Evolutionary conservation across 1,140 invertebrate genomes (phyloP), one percentile per base, ranked within the genome.

Genomic region (Lepidurus arcticus): DNA sequence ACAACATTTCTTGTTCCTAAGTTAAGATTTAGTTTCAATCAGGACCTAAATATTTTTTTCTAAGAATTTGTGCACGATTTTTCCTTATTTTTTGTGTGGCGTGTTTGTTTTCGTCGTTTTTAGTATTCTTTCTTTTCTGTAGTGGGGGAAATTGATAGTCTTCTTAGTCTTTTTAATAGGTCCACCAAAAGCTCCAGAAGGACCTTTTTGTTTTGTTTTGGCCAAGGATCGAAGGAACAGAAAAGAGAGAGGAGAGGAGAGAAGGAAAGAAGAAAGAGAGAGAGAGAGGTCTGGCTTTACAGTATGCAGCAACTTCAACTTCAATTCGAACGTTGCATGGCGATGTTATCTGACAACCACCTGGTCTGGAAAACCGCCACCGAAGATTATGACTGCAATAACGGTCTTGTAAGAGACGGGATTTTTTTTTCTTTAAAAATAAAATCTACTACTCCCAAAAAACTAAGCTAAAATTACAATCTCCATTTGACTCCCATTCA

Each of bases 291-390:
- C 10, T 65, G 53, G 53, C 53, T 65, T 65, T 65, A 21, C 53
- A 65, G 53, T 65, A 65, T 21, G 53, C 53, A 65, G 53, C 53
- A 65, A 65, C 53, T 65, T 65, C 47, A 65, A 65, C 47, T 65
- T 65, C 53, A 65, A 65, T 65, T 65, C 53, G 21, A 65, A 65
- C n/a, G 53, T 65, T 9, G 53, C 53, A 65, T 65, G 53, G 53
- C 53, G 53, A 65, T 65, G 53, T 65, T 65, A 65, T 65, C 53
- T 65, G 53, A 65, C 53, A 65, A 65, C 53, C 53, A 65, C 53
- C 53, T 65, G 53, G 53, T 65, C 53, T 16, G 53, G 53, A 65
- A 65, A 65, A 65, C 53, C 53, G 53, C 53, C 53, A 65, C 53
- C 21, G 53, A 65, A 65, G 53, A 65, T 65, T 65, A 65, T 65